phyloP scores from a whole-genome alignment of 2,888 invertebrate genomes.

The Xylota sylvarum region DNA sequence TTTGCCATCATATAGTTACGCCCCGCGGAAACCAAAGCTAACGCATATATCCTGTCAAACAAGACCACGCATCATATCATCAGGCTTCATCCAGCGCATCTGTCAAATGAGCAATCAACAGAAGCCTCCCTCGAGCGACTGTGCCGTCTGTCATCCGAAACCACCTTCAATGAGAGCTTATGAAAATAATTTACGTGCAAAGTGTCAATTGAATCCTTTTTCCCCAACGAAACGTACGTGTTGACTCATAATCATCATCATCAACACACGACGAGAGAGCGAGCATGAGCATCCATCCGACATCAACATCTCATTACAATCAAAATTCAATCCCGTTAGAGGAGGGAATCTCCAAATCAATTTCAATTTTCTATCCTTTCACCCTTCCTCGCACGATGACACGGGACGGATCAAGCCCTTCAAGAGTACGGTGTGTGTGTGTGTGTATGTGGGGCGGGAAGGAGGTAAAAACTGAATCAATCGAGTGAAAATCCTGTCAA shows the following conservation, averaged over 20 bases:
- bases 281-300: constrained; percentile 29
- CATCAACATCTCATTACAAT: constrained; percentile 74
- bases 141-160: constrained; percentile 3
- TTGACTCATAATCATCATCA: constrained; percentile 59
- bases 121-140: constrained; percentile 33
- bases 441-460: neutral
- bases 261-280: neutral
- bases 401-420: neutral
- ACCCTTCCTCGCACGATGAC: constrained; percentile 1
- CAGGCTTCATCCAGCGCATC: neutral
- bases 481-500: constrained; percentile 70
- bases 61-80: neutral
- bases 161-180: neutral
- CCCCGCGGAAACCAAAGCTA: constrained; percentile 49
- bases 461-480: constrained; percentile 42
- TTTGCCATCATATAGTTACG: neutral
- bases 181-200: constrained; percentile 35
- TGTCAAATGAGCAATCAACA: constrained; percentile 66
- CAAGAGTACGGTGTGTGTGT: neutral
- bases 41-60: constrained; percentile 26
- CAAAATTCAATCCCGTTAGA: constrained; percentile 63
- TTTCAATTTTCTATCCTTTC: constrained; percentile 52
- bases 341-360: constrained; percentile 61
- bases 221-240: constrained; percentile 21
- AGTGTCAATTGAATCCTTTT: constrained; percentile 58